Percentiles rank a stretch among this genome's conserved stretches.
Evolutionary conservation across 1,140 invertebrate genomes (phyloP).

Genomic region (Lepidostoma basale): DNA sequence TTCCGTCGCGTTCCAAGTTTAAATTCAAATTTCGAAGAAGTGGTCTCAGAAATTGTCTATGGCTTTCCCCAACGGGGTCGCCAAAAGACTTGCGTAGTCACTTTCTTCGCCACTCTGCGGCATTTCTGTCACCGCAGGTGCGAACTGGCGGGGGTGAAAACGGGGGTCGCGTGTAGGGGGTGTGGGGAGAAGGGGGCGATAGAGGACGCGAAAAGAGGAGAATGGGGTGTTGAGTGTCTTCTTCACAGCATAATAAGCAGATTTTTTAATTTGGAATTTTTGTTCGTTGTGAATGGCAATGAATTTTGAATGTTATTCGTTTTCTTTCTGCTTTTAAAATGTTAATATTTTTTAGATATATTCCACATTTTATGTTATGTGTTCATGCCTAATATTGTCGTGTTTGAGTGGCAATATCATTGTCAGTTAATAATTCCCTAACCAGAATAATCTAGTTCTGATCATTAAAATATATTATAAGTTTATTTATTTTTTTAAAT

Average conservation of each 20-base stretch:
- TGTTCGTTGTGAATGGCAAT: too few species aligned
- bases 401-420: too few species aligned
- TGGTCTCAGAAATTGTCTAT: conserved; percentile 13
- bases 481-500: too few species aligned
- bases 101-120: conserved; percentile 18
- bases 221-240: neutral
- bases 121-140: conserved; percentile 15
- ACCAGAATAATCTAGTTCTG: too few species aligned
- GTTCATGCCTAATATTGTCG: too few species aligned
- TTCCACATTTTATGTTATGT: too few species aligned
- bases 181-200: neutral
- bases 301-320: too few species aligned
- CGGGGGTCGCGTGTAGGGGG: neutral
- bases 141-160: neutral
- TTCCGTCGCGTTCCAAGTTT: conserved; percentile 6
- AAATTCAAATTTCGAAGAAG: conserved; percentile 10
- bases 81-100: conserved; percentile 22
- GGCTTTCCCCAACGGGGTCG: conserved; percentile 4
- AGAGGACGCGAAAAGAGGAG: neutral
- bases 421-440: too few species aligned
- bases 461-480: too few species aligned
- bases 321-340: too few species aligned
- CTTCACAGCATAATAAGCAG: neutral
- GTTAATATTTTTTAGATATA: too few species aligned
- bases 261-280: too few species aligned